These are phyloP conservation scores for Nephotettix cincticeps DNA, from an alignment of 1,140 invertebrate species.

Conservation along the genomic window DNA sequence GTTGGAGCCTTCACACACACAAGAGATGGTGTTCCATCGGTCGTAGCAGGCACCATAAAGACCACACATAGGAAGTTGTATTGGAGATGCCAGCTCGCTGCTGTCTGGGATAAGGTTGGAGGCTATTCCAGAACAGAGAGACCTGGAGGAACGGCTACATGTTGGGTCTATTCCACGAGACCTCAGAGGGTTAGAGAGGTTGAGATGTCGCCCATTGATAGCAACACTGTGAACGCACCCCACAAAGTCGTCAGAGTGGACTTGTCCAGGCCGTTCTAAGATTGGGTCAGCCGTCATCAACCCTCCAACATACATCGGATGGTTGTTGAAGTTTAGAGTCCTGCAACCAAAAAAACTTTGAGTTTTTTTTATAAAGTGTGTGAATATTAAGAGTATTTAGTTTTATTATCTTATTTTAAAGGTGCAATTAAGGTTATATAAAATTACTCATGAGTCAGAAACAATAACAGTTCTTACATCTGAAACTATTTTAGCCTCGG, in stretches of 20 bases:
- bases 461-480: no score
- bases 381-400: no score
- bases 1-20: slow-evolving; percentile 62
- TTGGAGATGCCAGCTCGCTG: slow-evolving; percentile 46
- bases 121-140: slow-evolving; percentile 51
- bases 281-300: slow-evolving; percentile 79
- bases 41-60: slow-evolving; percentile 72
- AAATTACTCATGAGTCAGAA: no score
- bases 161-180: slow-evolving; percentile 70
- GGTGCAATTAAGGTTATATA: no score
- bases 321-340: slow-evolving; percentile 89
- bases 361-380: no score
- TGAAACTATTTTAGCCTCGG: no score
- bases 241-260: slow-evolving; percentile 88
- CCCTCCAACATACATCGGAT: slow-evolving; percentile 83
- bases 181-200: slow-evolving; percentile 72
- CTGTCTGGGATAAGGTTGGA: slow-evolving; percentile 29
- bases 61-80: slow-evolving; percentile 57
- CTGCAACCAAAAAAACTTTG: no score
- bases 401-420: no score
- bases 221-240: slow-evolving; percentile 90
- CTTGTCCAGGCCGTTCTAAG: slow-evolving; percentile 81
- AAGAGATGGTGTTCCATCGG: slow-evolving; percentile 73
- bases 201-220: slow-evolving; percentile 79
- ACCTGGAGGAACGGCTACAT: slow-evolving; percentile 64